A percentile compares a stretch with the other conserved stretches of the same genome.
Conservation (phyloP, 2,888 invertebrate species). For the Melanchra persicariae region DNA sequence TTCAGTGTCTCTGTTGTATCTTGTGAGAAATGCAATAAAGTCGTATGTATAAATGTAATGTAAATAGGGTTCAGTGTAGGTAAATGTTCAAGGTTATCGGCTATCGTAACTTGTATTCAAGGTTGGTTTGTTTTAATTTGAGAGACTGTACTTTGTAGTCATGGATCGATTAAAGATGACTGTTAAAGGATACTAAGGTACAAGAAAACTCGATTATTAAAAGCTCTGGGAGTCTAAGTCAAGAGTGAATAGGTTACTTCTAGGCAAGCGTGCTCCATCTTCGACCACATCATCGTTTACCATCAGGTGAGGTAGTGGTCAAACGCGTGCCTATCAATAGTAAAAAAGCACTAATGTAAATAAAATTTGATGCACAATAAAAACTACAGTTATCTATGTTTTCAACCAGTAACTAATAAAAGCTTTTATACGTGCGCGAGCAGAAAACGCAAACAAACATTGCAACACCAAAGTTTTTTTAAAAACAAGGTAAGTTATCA, state of each 20-base stretch:
- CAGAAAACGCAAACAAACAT: background rate
- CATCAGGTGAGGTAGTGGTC: too few relatives aligned
- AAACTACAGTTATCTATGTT: background rate
- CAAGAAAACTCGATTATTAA: too few relatives aligned
- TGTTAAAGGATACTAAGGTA: too few relatives aligned
- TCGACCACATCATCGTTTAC: too few relatives aligned
- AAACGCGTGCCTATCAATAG: too few relatives aligned
- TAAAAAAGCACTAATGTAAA: background rate
- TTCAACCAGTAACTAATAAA: background rate
- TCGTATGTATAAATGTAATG: background rate
- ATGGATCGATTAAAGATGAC: background rate
- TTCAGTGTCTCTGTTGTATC: constrained; percentile 6
- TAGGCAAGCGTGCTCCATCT: too few relatives aligned
- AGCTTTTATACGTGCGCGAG: background rate
- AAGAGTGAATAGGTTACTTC: too few relatives aligned
- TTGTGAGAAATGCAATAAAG: constrained; percentile 31
- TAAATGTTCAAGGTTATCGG: constrained; percentile 1
- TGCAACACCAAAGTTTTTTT: background rate
- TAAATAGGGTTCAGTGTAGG: background rate
- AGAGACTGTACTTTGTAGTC: background rate
- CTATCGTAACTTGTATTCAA: background rate
- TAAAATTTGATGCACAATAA: too few relatives aligned
- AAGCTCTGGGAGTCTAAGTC: too few relatives aligned
- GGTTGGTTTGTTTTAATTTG: background rate
- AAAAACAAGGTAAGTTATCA: too few relatives aligned